Conservation (phyloP, 2,113 vertebrate species). For the Hypanus sabinus region DNA sequence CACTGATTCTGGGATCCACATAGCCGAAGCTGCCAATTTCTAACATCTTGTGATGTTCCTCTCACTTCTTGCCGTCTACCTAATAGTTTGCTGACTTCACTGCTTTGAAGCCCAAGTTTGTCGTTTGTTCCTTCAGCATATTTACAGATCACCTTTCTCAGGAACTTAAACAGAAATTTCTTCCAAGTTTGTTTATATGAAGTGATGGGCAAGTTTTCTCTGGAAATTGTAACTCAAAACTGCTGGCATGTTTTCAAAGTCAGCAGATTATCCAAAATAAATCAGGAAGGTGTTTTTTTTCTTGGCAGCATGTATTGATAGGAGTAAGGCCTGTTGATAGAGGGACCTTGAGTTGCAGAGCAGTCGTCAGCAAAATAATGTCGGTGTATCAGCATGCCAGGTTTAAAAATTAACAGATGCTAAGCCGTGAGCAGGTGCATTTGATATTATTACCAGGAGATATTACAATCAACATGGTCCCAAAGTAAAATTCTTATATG, state of each 20-base stretch:
- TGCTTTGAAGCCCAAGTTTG: not conserved
- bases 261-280: not conserved
- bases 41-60: not conserved
- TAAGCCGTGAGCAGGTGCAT: not conserved
- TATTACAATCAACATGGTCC: not conserved
- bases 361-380: not conserved
- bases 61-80: not conserved
- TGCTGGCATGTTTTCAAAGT: not conserved
- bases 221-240: not conserved
- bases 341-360: not conserved
- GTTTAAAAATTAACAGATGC: not conserved
- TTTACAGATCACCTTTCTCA: not conserved
- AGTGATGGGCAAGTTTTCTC: not conserved
- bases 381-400: not conserved
- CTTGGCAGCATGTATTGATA: not conserved
- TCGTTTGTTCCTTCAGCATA: not conserved
- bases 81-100: constrained; percentile 17
- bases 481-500: not conserved
- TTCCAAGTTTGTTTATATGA: not conserved
- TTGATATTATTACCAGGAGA: not conserved
- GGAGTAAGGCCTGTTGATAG: not conserved
- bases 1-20: not conserved
- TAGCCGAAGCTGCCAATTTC: not conserved
- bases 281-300: not conserved
- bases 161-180: constrained; percentile 7